phyloP scores from a whole-genome alignment of 2,797 vertebrate genomes.

The Cephalopachus bancanus region DNA sequence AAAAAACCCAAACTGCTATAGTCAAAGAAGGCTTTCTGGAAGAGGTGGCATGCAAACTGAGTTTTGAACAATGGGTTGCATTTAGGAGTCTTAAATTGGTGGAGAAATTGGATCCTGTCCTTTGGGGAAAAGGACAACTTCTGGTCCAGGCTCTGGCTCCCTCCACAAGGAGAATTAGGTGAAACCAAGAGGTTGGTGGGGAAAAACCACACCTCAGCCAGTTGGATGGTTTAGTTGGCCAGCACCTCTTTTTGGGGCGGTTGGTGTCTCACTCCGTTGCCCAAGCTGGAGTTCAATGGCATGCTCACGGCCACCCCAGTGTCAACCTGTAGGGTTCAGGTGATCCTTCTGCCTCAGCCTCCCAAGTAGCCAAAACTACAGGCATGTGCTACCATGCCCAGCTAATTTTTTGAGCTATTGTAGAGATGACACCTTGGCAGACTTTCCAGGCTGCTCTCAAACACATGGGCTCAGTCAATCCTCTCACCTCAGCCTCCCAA shows the following conservation, averaged over 20 bases:
- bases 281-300: no score
- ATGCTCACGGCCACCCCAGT: no score
- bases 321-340: no score
- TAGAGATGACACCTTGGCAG: no score
- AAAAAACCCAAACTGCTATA: not conserved
- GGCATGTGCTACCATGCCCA: no score
- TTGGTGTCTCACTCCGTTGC: no score
- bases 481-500: no score
- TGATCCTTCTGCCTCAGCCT: no score
- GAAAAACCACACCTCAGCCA: not conserved
- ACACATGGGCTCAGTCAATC: no score
- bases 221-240: not conserved
- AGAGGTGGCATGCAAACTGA: not conserved
- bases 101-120: not conserved
- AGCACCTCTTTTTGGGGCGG: fast-evolving
- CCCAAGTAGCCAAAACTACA: no score
- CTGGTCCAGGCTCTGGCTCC: not conserved
- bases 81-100: not conserved
- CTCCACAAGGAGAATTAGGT: not conserved
- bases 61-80: not conserved
- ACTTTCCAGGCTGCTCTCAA: no score
- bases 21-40: not conserved
- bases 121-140: not conserved
- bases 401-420: no score
- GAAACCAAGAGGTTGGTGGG: not conserved